phyloP scores from a whole-genome alignment of 2,888 invertebrate genomes.

The Byasa hedistus region DNA sequence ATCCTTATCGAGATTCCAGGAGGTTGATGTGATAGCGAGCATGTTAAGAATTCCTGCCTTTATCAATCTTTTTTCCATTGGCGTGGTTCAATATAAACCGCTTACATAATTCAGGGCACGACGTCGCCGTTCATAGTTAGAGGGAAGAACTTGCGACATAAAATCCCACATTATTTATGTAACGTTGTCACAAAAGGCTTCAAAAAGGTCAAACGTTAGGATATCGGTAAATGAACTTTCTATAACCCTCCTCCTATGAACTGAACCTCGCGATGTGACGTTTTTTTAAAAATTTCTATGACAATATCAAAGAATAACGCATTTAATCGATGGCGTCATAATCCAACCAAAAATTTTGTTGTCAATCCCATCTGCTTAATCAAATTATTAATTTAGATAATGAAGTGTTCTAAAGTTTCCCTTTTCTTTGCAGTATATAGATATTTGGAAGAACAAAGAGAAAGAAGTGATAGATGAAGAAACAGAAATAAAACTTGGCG shows the following conservation, averaged over 20 bases:
- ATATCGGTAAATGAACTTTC: constrained; percentile 5
- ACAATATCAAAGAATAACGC: background rate
- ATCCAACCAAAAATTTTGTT: too few species aligned
- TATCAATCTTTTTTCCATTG: constrained; percentile 27
- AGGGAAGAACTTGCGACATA: constrained; percentile 26
- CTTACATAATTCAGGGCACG: constrained; percentile 28
- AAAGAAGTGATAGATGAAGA: constrained; percentile 41
- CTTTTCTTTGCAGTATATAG: constrained; percentile 45
- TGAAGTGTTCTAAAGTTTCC: too few species aligned
- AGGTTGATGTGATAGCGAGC: constrained; percentile 18
- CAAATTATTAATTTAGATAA: too few species aligned
- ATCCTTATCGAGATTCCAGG: constrained; percentile 1
- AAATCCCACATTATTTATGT: constrained; percentile 29
- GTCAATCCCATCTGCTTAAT: too few species aligned
- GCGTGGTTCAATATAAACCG: constrained; percentile 23
- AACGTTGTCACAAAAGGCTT: constrained; percentile 24
- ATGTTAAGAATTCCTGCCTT: constrained; percentile 25
- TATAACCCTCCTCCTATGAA: constrained; percentile 19
- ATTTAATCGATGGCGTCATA: background rate
- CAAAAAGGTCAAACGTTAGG: constrained; percentile 23
- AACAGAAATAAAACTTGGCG: constrained; percentile 39
- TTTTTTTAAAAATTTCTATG: background rate
- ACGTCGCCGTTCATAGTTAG: constrained; percentile 25
- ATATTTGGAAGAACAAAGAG: constrained; percentile 56
- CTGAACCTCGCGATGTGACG: background rate